Percentiles rank a stretch among this genome's conserved stretches.
These are phyloP conservation scores for Aphyosemion australe DNA, from an alignment of 2,113 vertebrate genomes.

Conservation along the genomic window DNA sequence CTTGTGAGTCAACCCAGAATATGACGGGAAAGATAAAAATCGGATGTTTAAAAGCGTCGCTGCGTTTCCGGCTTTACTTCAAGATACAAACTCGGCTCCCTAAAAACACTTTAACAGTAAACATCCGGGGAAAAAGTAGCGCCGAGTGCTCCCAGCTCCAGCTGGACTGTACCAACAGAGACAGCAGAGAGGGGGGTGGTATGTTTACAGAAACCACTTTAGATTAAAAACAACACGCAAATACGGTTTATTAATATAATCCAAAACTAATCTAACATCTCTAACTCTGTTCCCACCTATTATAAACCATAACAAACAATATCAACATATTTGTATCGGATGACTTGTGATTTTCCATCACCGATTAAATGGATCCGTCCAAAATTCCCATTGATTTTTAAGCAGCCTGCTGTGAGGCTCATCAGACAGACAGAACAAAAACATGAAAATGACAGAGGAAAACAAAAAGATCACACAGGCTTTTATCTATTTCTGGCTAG, in stretches of 20 bases:
- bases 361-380: slow-evolving; percentile 49
- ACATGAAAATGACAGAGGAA: slow-evolving; percentile 16
- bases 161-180: slow-evolving; percentile 43
- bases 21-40: not conserved
- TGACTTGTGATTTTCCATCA: rapidly evolving
- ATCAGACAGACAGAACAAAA: slow-evolving; percentile 33
- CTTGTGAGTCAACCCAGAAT: not conserved
- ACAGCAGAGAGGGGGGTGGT: not conserved
- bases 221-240: not conserved
- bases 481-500: not conserved
- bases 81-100: not conserved
- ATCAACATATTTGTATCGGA: not conserved
- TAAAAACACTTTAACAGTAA: slow-evolving; percentile 4
- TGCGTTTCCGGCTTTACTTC: not conserved
- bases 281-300: no score
- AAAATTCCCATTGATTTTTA: slow-evolving; percentile 61
- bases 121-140: slow-evolving; percentile 41
- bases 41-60: not conserved
- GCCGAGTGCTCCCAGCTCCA: slow-evolving; percentile 40
- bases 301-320: not conserved
- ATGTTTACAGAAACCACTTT: not conserved
- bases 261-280: rapidly evolving
- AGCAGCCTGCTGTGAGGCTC: slow-evolving; percentile 48
- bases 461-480: not conserved
- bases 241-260: not conserved